Conservation (phyloP, 1,140 invertebrate genomes). For the Heliconius himera region DNA sequence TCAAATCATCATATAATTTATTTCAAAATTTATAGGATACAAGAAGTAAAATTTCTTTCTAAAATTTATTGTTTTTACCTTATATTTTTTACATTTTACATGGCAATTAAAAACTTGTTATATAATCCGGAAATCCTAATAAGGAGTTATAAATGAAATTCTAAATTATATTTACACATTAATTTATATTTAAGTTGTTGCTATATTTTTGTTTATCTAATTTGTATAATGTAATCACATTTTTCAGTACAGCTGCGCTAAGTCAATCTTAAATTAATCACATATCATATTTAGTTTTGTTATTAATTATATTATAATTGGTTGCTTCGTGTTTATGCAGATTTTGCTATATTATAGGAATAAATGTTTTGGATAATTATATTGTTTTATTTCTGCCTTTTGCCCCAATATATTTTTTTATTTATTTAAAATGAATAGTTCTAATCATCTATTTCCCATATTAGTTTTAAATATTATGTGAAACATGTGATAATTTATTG, state of each 20-base stretch:
- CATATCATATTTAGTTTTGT: conserved; percentile 78
- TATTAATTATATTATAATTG: conserved; percentile 71
- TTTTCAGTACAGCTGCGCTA: conserved; percentile 61
- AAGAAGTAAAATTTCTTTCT: not conserved
- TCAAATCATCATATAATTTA: no score
- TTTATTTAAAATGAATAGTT: no score
- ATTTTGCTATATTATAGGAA: conserved; percentile 71
- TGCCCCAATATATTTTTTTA: not conserved
- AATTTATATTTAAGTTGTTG: conserved; percentile 69
- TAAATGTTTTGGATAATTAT: conserved; percentile 48
- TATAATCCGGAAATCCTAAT: conserved; percentile 14
- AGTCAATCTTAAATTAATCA: conserved; percentile 74
- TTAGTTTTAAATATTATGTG: not conserved
- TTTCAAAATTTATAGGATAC: no score
- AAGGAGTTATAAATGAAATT: conserved; percentile 50
- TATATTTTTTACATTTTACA: not conserved
- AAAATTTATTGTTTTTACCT: not conserved
- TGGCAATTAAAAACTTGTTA: not conserved
- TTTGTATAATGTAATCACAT: conserved; percentile 50
- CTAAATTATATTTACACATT: conserved; percentile 68
- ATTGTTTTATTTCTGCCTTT: conserved; percentile 1
- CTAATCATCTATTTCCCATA: no score
- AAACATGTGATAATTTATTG: no score
- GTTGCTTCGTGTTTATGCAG: conserved; percentile 75
- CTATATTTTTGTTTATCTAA: conserved; percentile 58